Evolutionary conservation across 2,888 invertebrate species (phyloP).

Genomic region (Agriopis marginaria): DNA sequence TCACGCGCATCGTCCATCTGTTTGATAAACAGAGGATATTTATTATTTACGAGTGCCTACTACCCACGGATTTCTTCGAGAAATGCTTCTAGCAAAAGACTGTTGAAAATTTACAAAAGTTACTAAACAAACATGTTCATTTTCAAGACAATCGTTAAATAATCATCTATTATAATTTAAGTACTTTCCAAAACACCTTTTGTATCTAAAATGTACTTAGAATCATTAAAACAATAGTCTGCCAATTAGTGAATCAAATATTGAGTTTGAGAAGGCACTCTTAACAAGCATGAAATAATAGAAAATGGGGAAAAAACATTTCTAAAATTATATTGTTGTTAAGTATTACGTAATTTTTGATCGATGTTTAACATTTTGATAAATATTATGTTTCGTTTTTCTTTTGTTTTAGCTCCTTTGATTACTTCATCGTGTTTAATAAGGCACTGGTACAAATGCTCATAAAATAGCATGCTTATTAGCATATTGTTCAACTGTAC

Average conservation of each 20-base stretch:
- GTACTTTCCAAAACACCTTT: conserved; percentile 14
- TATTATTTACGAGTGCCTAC: background rate
- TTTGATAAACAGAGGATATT: background rate
- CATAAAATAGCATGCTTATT: too few species aligned
- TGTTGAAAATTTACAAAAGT: conserved; percentile 14
- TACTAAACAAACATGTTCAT: conserved; percentile 35
- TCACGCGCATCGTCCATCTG: conserved; percentile 1
- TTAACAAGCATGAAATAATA: background rate
- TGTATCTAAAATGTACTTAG: conserved; percentile 9
- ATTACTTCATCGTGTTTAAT: too few species aligned
- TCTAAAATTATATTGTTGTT: background rate
- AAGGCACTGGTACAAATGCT: too few species aligned
- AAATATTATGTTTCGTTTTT: background rate
- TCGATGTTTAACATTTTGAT: too few species aligned
- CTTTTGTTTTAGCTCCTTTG: background rate
- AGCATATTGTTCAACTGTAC: too few species aligned
- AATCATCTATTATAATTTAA: conserved; percentile 21
- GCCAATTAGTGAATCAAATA: conserved; percentile 26
- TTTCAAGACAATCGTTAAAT: conserved; percentile 21
- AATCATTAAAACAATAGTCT: conserved; percentile 20
- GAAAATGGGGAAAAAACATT: conserved; percentile 1
- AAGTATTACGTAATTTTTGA: background rate
- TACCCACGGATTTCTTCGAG: background rate
- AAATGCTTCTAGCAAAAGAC: background rate
- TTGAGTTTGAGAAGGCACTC: conserved; percentile 15